phyloP scores from a whole-genome alignment of 2,797 vertebrate species.

The Lutjanus argentimaculatus region DNA sequence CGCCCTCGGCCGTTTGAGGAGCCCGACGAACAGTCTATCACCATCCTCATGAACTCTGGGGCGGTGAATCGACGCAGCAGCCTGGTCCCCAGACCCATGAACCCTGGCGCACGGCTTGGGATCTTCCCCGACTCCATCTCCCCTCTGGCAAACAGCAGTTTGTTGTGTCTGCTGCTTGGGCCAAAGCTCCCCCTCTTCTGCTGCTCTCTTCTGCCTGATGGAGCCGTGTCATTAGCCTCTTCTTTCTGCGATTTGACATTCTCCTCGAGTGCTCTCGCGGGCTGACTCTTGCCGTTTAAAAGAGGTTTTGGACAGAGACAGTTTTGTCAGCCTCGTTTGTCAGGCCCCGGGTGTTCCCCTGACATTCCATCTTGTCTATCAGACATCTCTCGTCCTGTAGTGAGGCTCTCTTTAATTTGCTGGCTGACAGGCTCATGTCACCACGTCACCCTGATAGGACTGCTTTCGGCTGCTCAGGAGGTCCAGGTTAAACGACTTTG shows the following conservation, averaged over 20 bases:
- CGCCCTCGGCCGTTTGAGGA: constrained; percentile 72
- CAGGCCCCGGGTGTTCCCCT: constrained; percentile 67
- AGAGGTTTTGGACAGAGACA: constrained; percentile 65
- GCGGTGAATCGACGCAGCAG: constrained; percentile 87
- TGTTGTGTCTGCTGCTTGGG: constrained; percentile 72
- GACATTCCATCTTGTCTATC: constrained; percentile 82
- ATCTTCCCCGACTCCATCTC: constrained; percentile 77
- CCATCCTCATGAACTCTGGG: constrained; percentile 87
- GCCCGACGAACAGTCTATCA: constrained; percentile 80
- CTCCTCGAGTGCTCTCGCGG: constrained; percentile 60
- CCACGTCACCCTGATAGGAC: constrained; percentile 86
- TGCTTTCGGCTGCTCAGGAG: constrained; percentile 84
- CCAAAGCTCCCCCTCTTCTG: constrained; percentile 80
- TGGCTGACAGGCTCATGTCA: constrained; percentile 79
- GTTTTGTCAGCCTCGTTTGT: constrained; percentile 73
- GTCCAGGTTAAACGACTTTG: constrained; percentile 86
- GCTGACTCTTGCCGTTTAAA: constrained; percentile 68
- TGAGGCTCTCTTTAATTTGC: constrained; percentile 87
- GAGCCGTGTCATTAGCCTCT: constrained; percentile 50
- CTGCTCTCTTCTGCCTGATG: constrained; percentile 65
- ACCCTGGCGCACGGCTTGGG: constrained; percentile 58
- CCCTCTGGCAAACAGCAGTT: constrained; percentile 77
- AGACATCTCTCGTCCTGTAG: constrained; percentile 88
- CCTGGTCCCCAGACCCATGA: constrained; percentile 81
- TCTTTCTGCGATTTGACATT: constrained; percentile 56